A percentile compares a stretch with the other conserved stretches of the same genome.
These are phyloP conservation scores for Scylla paramamosain DNA, from an alignment of 1,140 invertebrate genomes.

Conservation along the genomic window DNA sequence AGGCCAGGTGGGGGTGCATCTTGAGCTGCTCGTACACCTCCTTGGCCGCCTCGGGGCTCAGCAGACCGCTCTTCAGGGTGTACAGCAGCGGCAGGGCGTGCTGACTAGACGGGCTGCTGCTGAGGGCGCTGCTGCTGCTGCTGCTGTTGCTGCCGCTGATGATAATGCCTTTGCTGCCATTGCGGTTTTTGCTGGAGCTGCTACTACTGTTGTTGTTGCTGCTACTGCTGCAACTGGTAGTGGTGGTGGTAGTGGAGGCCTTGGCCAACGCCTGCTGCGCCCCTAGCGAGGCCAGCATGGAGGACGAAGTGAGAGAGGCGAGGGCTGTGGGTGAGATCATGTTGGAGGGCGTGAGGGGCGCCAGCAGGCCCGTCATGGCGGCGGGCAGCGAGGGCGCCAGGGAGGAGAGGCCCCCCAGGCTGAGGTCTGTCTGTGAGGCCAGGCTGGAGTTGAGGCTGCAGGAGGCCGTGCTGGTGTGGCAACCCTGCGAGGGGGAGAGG, in stretches of 20 bases:
- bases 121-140: not conserved
- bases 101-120: conserved; percentile 64
- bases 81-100: conserved; percentile 64
- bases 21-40: conserved; percentile 63
- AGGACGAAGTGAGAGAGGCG: conserved; percentile 46
- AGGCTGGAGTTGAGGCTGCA: conserved; percentile 45
- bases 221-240: conserved; percentile 47
- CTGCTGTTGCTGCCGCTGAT: conserved; percentile 6
- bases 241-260: conserved; percentile 8
- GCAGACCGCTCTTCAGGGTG: conserved; percentile 56
- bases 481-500: not conserved
- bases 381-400: conserved; percentile 42
- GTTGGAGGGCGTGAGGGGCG: conserved; percentile 49
- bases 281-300: conserved; percentile 61
- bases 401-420: conserved; percentile 24
- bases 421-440: conserved; percentile 44
- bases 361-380: conserved; percentile 55
- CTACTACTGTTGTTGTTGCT: conserved; percentile 9
- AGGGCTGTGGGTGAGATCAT: conserved; percentile 67
- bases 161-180: not conserved
- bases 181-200: not conserved
- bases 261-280: conserved; percentile 46
- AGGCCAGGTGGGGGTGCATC: conserved; percentile 59
- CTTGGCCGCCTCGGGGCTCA: conserved; percentile 59
- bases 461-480: conserved; percentile 32